Conservation (phyloP, 2,797 vertebrate genomes). For the Peromyscus attwateri region DNA sequence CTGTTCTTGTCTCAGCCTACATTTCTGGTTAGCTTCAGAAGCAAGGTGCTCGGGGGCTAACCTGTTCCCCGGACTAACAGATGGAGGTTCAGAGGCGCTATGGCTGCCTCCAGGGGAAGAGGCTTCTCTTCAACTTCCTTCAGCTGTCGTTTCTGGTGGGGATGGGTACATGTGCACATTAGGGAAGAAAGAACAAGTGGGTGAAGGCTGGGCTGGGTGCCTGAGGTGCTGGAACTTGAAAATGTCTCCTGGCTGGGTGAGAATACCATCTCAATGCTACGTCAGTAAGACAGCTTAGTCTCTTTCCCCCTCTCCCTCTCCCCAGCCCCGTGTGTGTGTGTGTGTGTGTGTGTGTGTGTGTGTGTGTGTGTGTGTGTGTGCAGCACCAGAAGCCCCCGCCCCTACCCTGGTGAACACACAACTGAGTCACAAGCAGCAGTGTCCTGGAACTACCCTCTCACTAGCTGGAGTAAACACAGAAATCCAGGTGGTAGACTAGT, state of each 20-base stretch:
- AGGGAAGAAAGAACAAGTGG: not conserved
- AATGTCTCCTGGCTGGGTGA: not conserved
- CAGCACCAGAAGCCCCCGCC: no score
- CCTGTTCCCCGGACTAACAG: not conserved
- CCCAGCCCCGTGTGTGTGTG: no score
- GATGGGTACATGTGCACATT: rapidly evolving
- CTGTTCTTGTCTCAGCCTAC: not conserved
- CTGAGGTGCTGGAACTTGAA: not conserved
- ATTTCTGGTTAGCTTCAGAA: not conserved
- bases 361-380: not conserved
- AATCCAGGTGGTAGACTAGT: rapidly evolving
- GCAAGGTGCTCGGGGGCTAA: not conserved
- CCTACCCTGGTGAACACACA: not conserved
- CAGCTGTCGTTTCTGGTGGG: not conserved
- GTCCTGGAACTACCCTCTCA: not conserved
- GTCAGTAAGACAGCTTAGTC: not conserved
- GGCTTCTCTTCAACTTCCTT: not conserved
- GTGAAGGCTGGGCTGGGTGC: not conserved
- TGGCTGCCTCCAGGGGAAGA: not conserved
- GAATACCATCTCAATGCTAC: rapidly evolving
- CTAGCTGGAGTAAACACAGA: not conserved
- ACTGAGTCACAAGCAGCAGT: not conserved
- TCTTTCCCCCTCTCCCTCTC: no score
- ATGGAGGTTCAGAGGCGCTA: not conserved
- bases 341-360: no score